These are phyloP conservation scores for Gymnothorax reevesii DNA, from an alignment of 2,797 vertebrate genomes.

Conservation along the genomic window DNA sequence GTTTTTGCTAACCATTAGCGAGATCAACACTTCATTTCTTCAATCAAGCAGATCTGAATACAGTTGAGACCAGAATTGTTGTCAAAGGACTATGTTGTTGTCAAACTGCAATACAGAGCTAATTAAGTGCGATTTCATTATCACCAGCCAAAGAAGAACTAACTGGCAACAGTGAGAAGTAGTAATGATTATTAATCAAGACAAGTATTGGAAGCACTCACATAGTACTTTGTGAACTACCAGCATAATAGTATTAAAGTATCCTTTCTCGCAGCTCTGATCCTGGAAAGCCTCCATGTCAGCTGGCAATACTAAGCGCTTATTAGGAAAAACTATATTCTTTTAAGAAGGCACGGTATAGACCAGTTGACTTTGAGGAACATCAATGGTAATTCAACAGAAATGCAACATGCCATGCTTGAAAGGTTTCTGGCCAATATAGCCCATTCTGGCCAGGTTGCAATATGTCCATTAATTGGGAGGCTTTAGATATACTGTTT, in stretches of 20 bases:
- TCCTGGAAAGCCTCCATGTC: background rate
- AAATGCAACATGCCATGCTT: background rate
- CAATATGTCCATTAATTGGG: background rate
- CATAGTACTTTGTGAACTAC: background rate
- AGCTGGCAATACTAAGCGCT: background rate
- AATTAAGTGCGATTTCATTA: constrained; percentile 8
- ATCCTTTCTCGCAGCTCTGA: background rate
- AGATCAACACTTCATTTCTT: background rate
- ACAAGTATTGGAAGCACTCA: background rate
- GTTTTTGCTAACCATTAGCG: background rate
- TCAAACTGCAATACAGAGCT: background rate
- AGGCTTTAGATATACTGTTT: background rate
- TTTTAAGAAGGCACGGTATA: background rate
- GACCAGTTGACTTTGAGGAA: background rate
- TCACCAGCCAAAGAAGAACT: background rate
- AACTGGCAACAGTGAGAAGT: background rate
- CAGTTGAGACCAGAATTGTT: background rate
- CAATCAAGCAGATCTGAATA: background rate
- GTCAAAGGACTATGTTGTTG: background rate
- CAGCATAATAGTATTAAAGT: background rate
- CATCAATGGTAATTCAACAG: background rate
- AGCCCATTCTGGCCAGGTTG: background rate
- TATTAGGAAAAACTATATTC: background rate
- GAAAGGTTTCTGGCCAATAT: background rate
- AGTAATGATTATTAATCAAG: background rate